A percentile compares a stretch with the other conserved stretches of the same genome.
Evolutionary conservation across 1,140 invertebrate genomes (phyloP).

Genomic region (Rhagoletis pomonella): DNA sequence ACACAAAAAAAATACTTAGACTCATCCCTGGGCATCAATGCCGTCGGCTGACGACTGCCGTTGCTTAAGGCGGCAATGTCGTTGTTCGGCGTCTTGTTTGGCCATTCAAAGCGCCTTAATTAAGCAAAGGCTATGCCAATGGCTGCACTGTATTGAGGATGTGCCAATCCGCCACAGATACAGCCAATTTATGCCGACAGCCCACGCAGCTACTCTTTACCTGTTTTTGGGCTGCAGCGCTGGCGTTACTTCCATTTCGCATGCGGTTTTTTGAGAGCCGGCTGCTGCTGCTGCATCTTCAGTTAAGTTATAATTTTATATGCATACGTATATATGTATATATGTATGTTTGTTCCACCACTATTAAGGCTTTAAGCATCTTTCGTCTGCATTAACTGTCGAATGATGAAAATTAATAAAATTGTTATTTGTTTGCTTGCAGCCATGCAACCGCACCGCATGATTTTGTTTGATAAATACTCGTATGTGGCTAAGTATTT

Average conservation of each 20-base stretch:
- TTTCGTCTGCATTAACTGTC: slow-evolving; percentile 12
- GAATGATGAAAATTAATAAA: slow-evolving; percentile 50
- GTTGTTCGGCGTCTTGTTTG: neutral
- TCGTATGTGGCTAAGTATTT: neutral
- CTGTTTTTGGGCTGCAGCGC: neutral
- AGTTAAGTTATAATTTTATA: slow-evolving; percentile 18
- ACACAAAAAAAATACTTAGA: neutral
- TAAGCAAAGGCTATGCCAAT: slow-evolving; percentile 9
- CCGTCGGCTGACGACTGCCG: slow-evolving; percentile 6
- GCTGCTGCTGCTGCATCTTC: neutral
- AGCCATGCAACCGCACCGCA: slow-evolving; percentile 23
- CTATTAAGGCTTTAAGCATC: slow-evolving; percentile 8
- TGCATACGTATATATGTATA: neutral
- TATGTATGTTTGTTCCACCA: neutral
- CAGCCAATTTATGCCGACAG: slow-evolving; percentile 43
- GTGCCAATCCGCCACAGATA: neutral
- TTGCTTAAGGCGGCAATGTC: neutral
- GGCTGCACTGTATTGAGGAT: neutral
- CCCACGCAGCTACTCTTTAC: slow-evolving; percentile 40
- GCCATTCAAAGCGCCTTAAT: slow-evolving; percentile 43
- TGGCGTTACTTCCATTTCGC: neutral
- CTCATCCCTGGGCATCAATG: neutral
- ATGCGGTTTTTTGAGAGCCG: neutral
- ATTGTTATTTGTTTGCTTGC: slow-evolving; percentile 49
- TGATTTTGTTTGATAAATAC: neutral